Percentiles rank a stretch among this genome's conserved stretches.
phyloP scores from a whole-genome alignment of 1,140 invertebrate species.

The Conus ventricosus region DNA sequence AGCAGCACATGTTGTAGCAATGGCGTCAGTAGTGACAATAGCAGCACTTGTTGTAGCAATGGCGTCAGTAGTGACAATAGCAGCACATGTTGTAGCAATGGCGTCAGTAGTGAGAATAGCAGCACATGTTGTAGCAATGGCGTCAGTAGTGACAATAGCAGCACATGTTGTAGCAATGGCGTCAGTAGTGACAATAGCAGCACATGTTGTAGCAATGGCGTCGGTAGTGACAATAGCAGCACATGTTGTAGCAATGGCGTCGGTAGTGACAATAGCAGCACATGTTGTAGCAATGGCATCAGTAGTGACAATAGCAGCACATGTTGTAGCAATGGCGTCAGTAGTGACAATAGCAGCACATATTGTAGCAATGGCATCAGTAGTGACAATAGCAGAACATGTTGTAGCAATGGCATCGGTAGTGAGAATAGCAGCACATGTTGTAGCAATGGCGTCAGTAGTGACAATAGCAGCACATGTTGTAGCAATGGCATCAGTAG shows the following conservation, averaged over 20 bases:
- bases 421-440: not conserved
- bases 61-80: too few species aligned
- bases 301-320: slow-evolving; percentile 6
- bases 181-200: too few species aligned
- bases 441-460: not conserved
- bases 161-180: too few species aligned
- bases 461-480: too few species aligned
- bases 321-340: not conserved
- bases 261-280: not conserved
- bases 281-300: not conserved
- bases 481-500: too few species aligned
- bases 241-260: not conserved
- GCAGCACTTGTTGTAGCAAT: slow-evolving; percentile 16
- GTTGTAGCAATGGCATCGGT: not conserved
- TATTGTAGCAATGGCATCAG: not conserved
- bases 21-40: slow-evolving; percentile 19
- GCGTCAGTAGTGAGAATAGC: too few species aligned
- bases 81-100: too few species aligned
- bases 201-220: not conserved
- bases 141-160: too few species aligned
- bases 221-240: not conserved
- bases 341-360: not conserved
- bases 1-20: not conserved
- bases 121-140: too few species aligned
- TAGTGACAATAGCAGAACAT: not conserved